Percentiles rank a stretch among this genome's conserved stretches.
Conservation (phyloP, 2,888 invertebrate species). For the Diachrysia chrysitis region DNA sequence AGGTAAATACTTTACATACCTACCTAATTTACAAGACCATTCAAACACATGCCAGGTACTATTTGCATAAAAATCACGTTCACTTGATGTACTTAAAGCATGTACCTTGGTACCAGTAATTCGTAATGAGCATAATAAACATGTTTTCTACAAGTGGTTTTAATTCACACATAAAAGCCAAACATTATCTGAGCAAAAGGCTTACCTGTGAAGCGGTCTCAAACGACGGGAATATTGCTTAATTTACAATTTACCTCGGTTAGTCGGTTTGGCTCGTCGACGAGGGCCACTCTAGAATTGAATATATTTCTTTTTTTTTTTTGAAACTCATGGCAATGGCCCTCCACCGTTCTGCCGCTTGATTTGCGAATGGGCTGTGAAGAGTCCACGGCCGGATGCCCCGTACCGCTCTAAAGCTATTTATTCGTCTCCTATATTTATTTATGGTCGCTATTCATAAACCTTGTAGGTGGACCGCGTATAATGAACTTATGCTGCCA, state of each 20-base stretch:
- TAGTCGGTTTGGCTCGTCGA: constrained; percentile 15
- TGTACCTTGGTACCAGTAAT: not conserved
- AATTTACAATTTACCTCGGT: constrained; percentile 43
- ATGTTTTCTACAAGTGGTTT: not conserved
- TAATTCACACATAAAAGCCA: constrained; percentile 13
- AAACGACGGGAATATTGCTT: constrained; percentile 37
- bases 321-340: constrained; percentile 55
- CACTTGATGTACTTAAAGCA: not conserved
- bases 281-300: constrained; percentile 42
- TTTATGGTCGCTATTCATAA: constrained; percentile 54
- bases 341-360: constrained; percentile 64
- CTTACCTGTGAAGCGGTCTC: constrained; percentile 19
- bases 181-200: constrained; percentile 20
- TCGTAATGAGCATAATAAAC: not conserved
- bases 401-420: constrained; percentile 46
- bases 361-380: constrained; percentile 70
- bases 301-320: constrained; percentile 52
- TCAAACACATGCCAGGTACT: not conserved
- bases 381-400: constrained; percentile 61
- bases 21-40: no score
- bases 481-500: constrained; percentile 6
- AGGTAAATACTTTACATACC: no score
- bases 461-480: constrained; percentile 37
- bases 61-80: not conserved
- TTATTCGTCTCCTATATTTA: constrained; percentile 55